phyloP scores from a whole-genome alignment of 1,140 invertebrate genomes.

The Drosophila equinoxialis region DNA sequence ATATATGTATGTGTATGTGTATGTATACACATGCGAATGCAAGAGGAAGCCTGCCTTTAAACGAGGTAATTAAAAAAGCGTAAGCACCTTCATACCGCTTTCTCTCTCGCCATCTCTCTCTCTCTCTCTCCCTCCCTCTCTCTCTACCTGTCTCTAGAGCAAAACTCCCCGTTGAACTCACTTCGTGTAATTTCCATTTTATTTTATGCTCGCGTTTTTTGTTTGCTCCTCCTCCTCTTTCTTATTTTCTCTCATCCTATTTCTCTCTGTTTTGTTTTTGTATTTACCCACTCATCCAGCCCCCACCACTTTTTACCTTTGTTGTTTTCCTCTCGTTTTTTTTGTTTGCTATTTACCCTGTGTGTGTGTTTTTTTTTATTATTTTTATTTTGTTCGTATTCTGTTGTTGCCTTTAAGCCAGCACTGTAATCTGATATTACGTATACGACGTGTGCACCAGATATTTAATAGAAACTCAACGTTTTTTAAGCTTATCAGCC shows the following conservation, averaged over 20 bases:
- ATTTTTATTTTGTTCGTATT: conserved; percentile 3
- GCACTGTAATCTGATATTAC: conserved; percentile 77
- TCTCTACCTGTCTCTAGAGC: conserved; percentile 14
- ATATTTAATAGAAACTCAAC: conserved; percentile 79
- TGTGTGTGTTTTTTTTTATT: conserved; percentile 4
- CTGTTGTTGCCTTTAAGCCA: conserved; percentile 65
- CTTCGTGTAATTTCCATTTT: conserved; percentile 77
- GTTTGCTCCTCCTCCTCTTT: conserved; percentile 49
- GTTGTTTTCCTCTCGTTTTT: conserved; percentile 71
- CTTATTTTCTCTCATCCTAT: conserved; percentile 16
- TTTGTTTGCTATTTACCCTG: conserved; percentile 20
- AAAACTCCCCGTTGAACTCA: conserved; percentile 40
- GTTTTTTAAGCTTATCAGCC: conserved; percentile 64
- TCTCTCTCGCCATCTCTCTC: not conserved
- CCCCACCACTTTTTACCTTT: conserved; percentile 61
- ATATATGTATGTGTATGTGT: not conserved
- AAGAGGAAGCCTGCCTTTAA: conserved; percentile 62
- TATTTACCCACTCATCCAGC: conserved; percentile 28
- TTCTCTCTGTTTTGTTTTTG: conserved; percentile 26
- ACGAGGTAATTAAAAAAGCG: conserved; percentile 80
- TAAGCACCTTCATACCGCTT: conserved; percentile 67
- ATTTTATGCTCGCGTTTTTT: conserved; percentile 75
- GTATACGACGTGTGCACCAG: conserved; percentile 74
- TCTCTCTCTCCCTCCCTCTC: no score
- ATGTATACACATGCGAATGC: conserved; percentile 22